Evolutionary conservation across 1,140 invertebrate genomes (phyloP).

Genomic region (Batillaria attramentaria): DNA sequence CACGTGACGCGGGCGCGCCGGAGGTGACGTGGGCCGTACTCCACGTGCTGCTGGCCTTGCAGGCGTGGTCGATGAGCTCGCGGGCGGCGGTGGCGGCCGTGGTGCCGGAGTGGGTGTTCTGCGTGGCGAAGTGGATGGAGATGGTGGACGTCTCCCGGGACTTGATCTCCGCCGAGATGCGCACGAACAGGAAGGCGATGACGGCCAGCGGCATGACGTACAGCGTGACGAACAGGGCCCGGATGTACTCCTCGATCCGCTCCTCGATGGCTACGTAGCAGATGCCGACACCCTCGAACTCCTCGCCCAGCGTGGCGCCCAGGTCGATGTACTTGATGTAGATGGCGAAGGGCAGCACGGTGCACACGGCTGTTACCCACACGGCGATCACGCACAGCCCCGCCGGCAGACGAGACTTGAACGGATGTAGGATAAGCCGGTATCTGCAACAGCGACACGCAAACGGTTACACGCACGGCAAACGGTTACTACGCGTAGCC

Average conservation of each 20-base stretch:
- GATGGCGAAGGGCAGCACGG: constrained; percentile 82
- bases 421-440: constrained; percentile 77
- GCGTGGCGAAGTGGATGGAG: constrained; percentile 70
- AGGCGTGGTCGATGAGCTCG: constrained; percentile 25
- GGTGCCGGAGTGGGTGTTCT: constrained; percentile 39
- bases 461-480: background rate
- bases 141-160: constrained; percentile 73
- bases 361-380: constrained; percentile 81
- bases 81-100: background rate
- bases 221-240: constrained; percentile 73
- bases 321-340: constrained; percentile 82
- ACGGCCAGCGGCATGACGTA: constrained; percentile 79
- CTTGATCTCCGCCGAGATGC: constrained; percentile 78
- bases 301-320: constrained; percentile 72
- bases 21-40: constrained; percentile 12
- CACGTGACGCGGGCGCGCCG: background rate
- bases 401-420: constrained; percentile 78
- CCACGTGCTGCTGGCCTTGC: constrained; percentile 25
- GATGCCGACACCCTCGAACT: constrained; percentile 66
- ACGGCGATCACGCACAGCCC: constrained; percentile 79
- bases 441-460: constrained; percentile 65
- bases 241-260: constrained; percentile 71
- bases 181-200: constrained; percentile 78
- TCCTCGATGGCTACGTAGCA: constrained; percentile 68
- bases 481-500: background rate